phyloP scores from a whole-genome alignment of 2,113 vertebrate genomes.

The Phyllostomus hastatus region DNA sequence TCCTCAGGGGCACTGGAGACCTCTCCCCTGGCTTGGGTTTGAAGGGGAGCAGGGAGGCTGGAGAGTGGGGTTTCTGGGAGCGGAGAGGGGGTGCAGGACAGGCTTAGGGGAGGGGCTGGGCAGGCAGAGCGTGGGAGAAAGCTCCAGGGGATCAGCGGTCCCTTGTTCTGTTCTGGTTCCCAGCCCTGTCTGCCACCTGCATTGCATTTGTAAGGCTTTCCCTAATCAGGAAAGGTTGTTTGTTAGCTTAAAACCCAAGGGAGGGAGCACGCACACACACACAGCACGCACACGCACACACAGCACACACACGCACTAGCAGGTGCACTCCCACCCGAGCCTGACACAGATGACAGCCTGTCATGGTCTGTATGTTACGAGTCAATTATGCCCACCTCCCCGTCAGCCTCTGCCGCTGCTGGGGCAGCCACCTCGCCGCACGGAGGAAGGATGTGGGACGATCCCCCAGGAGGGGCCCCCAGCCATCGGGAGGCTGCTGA shows the following conservation, averaged over 20 bases:
- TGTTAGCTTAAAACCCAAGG: background rate
- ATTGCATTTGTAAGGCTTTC: background rate
- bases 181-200: background rate
- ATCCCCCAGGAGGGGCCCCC: background rate
- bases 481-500: background rate
- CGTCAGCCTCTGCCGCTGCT: background rate
- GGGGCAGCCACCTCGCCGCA: background rate
- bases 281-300: accelerated
- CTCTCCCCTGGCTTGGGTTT: background rate
- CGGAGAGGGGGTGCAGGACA: accelerated
- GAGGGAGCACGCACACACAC: accelerated
- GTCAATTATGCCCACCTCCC: slow-evolving; percentile 13
- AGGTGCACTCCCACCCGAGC: background rate
- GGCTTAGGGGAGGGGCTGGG: background rate
- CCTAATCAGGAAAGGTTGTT: background rate
- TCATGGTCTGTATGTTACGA: slow-evolving; percentile 31
- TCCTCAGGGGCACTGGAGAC: background rate
- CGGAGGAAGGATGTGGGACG: background rate
- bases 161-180: background rate
- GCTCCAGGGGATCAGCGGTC: no score
- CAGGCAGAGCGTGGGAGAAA: background rate
- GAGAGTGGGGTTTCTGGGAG: background rate
- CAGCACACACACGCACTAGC: background rate
- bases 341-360: slow-evolving; percentile 27
- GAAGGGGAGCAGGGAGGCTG: background rate